These are phyloP conservation scores for Ctena decussata DNA, from an alignment of 2,888 invertebrate genomes.

Conservation along the genomic window DNA sequence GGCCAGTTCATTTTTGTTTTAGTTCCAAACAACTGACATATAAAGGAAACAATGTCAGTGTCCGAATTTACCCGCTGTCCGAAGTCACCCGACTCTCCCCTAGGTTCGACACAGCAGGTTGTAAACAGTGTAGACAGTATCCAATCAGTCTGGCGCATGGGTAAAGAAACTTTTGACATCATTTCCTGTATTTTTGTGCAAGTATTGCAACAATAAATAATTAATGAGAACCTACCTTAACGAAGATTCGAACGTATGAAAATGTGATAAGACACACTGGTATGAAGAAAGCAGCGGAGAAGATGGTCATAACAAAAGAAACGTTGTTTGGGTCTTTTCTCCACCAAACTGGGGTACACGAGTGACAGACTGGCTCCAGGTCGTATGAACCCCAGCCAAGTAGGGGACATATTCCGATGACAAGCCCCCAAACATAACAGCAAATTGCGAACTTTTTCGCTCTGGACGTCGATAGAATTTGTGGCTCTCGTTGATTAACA, in stretches of 20 bases:
- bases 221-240: constrained; percentile 40
- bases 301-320: neutral
- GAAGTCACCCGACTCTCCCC: too few species aligned
- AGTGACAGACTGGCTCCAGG: constrained; percentile 14
- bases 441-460: neutral
- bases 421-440: neutral
- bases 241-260: constrained; percentile 4
- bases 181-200: too few species aligned
- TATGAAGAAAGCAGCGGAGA: constrained; percentile 14
- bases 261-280: constrained; percentile 5
- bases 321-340: neutral
- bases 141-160: too few species aligned
- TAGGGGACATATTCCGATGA: constrained; percentile 2
- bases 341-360: constrained; percentile 37
- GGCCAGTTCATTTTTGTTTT: too few species aligned
- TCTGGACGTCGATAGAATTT: neutral
- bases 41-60: too few species aligned
- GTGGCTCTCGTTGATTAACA: neutral
- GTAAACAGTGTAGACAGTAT: too few species aligned
- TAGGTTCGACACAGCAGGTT: too few species aligned
- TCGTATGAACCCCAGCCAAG: constrained; percentile 25
- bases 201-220: too few species aligned
- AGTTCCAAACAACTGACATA: too few species aligned
- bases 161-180: too few species aligned
- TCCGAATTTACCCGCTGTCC: too few species aligned